These are phyloP conservation scores for Halisarca cf. caerulea DNA, from an alignment of 37 sponge, comb jelly and placozoan genomes.

Conservation along the genomic window DNA sequence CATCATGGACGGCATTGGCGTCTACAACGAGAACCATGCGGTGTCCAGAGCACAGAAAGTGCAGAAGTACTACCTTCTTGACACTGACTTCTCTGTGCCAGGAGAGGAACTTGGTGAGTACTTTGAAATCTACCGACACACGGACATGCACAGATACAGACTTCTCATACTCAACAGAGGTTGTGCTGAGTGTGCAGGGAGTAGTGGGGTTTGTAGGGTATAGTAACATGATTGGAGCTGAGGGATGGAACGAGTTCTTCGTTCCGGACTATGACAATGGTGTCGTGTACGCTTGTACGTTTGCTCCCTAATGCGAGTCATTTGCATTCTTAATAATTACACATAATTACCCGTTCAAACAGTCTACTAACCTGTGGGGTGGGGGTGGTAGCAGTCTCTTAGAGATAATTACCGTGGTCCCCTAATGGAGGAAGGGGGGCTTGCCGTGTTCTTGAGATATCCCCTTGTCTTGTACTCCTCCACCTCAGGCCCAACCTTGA, in stretches of 20 bases:
- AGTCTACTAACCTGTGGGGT: no score
- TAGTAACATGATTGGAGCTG: conserved; percentile 8
- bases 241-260: conserved; percentile 48
- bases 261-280: conserved; percentile 53
- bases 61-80: conserved; percentile 70
- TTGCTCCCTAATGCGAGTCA: conserved; percentile 53
- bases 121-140: no score
- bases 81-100: conserved; percentile 70
- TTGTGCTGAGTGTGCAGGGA: conserved; percentile 28
- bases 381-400: no score
- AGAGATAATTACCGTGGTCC: no score
- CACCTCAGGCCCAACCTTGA: conserved; percentile 93
- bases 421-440: no score
- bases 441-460: no score
- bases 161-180: conserved; percentile 31
- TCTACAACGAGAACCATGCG: conserved; percentile 57
- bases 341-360: no score
- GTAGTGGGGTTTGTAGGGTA: conserved; percentile 45
- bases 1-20: conserved; percentile 75
- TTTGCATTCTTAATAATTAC: neutral
- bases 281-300: conserved; percentile 38
- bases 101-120: conserved; percentile 83
- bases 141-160: conserved; percentile 15
- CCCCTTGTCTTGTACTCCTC: no score
- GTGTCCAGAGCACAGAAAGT: conserved; percentile 83